phyloP scores from a whole-genome alignment of 2,113 vertebrate species.

The Elanus axillaris region DNA sequence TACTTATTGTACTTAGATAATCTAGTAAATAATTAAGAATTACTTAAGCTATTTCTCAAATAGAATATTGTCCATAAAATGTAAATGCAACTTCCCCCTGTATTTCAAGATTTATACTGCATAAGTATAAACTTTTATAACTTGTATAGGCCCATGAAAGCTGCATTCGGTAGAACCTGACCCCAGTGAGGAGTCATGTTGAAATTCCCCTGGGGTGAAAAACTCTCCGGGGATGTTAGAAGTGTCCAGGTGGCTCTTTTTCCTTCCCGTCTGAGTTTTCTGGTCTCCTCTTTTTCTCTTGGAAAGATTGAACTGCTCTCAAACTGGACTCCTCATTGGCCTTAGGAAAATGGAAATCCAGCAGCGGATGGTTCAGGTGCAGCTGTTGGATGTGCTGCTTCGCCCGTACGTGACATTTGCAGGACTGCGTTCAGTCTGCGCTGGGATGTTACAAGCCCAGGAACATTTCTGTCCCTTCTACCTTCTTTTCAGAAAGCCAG shows the following conservation, averaged over 20 bases:
- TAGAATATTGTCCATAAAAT: neutral
- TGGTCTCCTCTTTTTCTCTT: neutral
- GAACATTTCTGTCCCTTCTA: neutral
- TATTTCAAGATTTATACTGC: neutral
- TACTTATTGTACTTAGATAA: neutral
- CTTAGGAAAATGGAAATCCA: neutral
- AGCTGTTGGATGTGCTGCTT: neutral
- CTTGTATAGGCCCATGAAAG: neutral
- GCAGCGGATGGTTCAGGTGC: neutral
- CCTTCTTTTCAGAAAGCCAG: neutral
- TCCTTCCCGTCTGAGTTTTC: neutral
- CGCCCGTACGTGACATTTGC: rapidly evolving
- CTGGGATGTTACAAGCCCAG: neutral
- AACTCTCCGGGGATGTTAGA: neutral
- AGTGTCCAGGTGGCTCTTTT: neutral
- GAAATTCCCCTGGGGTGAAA: neutral
- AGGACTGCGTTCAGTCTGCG: rapidly evolving
- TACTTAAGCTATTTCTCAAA: neutral
- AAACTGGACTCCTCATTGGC: neutral
- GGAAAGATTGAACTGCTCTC: neutral
- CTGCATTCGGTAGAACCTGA: neutral
- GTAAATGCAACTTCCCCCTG: neutral
- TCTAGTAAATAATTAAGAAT: neutral
- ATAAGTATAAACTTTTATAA: neutral
- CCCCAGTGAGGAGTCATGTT: neutral